Evolutionary conservation across 2,888 invertebrate species (phyloP).

Genomic region (Idaea straminata): DNA sequence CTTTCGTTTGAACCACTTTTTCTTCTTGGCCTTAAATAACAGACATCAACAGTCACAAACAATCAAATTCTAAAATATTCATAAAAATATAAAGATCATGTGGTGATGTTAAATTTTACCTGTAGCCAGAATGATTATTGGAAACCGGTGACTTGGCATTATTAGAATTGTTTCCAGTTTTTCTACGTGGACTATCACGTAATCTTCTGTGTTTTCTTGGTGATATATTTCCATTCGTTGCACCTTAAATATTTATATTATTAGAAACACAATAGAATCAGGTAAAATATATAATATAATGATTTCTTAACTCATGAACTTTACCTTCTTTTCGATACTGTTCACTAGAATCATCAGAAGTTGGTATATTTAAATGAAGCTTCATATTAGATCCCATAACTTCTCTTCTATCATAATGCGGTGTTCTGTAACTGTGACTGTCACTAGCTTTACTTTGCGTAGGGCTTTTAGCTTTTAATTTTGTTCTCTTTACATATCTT

Average conservation of each 20-base stretch:
- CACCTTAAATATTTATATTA: conserved; percentile 37
- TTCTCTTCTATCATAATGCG: conserved; percentile 76
- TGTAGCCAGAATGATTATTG: conserved; percentile 67
- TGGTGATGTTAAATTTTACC: conserved; percentile 39
- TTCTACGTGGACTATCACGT: conserved; percentile 84
- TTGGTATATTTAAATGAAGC: conserved; percentile 78
- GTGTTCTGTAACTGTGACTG: conserved; percentile 55
- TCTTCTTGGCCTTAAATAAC: conserved; percentile 58
- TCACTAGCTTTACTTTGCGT: conserved; percentile 65
- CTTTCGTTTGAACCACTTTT: conserved; percentile 81
- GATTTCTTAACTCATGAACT: background rate
- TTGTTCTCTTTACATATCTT: conserved; percentile 71
- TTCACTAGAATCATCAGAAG: conserved; percentile 82
- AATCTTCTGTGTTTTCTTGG: conserved; percentile 82
- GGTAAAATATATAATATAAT: background rate
- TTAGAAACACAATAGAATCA: background rate
- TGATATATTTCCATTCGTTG: conserved; percentile 74
- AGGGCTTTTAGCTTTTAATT: conserved; percentile 73
- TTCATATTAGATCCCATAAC: conserved; percentile 73
- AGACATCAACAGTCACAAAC: conserved; percentile 4
- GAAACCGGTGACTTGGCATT: conserved; percentile 78
- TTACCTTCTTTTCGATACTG: conserved; percentile 74
- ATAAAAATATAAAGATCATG: background rate
- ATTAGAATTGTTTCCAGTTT: conserved; percentile 77
- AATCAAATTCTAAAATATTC: conserved; percentile 4